Evolutionary conservation across 2,797 vertebrate species (phyloP).

Genomic region (Thamnophis elegans): DNA sequence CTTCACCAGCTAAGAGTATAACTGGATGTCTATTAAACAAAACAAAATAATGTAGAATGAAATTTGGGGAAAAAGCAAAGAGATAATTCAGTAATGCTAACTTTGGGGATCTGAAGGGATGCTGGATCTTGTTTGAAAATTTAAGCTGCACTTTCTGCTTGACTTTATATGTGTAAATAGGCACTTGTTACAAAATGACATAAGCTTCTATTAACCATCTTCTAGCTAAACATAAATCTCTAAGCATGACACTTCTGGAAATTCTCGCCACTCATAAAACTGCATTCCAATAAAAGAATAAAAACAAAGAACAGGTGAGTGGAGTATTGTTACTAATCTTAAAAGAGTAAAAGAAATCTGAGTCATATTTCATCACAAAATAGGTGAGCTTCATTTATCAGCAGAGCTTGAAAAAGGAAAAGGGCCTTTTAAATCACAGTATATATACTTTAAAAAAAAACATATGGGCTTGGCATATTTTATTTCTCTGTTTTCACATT

Average conservation of each 20-base stretch:
- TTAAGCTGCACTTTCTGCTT: background rate
- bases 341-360: background rate
- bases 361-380: background rate
- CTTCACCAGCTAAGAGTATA: background rate
- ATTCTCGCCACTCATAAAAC: background rate
- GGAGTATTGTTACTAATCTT: background rate
- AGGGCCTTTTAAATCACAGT: background rate
- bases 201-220: background rate
- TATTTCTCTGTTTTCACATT: background rate
- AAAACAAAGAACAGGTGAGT: background rate
- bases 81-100: background rate
- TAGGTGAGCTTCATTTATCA: background rate
- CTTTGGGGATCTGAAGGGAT: background rate
- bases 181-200: background rate
- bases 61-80: background rate
- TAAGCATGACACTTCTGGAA: background rate
- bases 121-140: background rate
- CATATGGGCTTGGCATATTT: background rate
- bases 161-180: background rate
- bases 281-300: background rate
- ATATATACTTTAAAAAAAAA: background rate
- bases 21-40: background rate
- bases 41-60: background rate
- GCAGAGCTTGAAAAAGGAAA: background rate
- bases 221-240: background rate